Evolutionary conservation across 1,140 invertebrate species (phyloP).

Genomic region (Meloidogyne floridensis): DNA sequence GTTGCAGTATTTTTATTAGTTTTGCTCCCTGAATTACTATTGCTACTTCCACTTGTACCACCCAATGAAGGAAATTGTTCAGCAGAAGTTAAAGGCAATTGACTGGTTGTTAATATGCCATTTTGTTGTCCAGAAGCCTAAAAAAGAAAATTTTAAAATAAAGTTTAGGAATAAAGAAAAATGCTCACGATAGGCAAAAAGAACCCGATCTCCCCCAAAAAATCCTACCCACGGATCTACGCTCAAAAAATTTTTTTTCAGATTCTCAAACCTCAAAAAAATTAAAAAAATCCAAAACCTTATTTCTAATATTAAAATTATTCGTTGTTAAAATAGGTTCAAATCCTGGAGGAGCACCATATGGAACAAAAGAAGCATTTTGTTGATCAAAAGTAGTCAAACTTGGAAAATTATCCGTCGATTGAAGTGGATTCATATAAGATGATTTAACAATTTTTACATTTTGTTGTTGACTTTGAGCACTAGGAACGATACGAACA

Average conservation of each 20-base stretch:
- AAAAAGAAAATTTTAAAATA: slow-evolving; percentile 24
- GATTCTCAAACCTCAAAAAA: not conserved
- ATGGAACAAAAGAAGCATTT: slow-evolving; percentile 14
- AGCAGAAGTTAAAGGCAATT: slow-evolving; percentile 30
- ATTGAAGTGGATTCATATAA: slow-evolving; percentile 20
- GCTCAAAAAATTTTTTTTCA: not conserved
- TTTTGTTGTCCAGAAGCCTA: not conserved
- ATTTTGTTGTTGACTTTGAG: slow-evolving; percentile 33
- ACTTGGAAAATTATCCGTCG: slow-evolving; percentile 31
- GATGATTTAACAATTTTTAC: slow-evolving; percentile 29
- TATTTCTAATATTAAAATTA: not conserved
- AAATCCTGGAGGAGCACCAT: slow-evolving; percentile 38
- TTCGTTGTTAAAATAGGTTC: not conserved
- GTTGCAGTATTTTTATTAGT: not conserved
- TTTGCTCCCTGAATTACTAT: not conserved
- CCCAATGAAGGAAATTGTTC: slow-evolving; percentile 39
- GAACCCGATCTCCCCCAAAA: no score
- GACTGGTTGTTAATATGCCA: not conserved
- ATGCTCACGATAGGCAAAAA: no score
- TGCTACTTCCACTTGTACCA: not conserved
- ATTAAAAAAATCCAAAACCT: not conserved
- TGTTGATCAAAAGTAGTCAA: slow-evolving; percentile 2
- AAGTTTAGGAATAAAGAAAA: not conserved
- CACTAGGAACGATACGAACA: slow-evolving; percentile 43
- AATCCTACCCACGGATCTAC: no score